Base-by-base conservation (phyloP, 2,113 vertebrate species). In the Mormoops blainvillei region DNA sequence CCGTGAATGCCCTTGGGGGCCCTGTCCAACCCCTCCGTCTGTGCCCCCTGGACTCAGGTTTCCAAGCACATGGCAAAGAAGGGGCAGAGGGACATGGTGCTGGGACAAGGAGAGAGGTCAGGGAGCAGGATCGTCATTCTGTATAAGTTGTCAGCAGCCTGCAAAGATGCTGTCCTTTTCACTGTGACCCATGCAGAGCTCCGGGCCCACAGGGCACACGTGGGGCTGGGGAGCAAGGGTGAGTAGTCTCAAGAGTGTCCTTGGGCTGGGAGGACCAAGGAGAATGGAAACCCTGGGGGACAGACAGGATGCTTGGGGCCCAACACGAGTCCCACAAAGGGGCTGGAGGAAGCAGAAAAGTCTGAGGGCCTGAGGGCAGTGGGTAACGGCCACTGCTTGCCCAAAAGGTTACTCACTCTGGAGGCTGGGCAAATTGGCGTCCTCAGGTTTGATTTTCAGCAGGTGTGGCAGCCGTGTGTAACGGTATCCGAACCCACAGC, bases 401-500 rank as follows among this genome's bases (percentile, higher is more conserved):
- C 18, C 28, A 24, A 24, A 73, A 36, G 13, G 77, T 26, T 58
- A 99, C 99, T 98, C 97, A 99, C 99, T 99, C 98, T 99, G 99
- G 85, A 99, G 98, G 92, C 99, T 99, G 95, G 99, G 99, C 41
- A 99, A 98, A 98, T 99, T 99, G 97, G 99, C 99, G 16, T 99
- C 99, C 96, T 99, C 99, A 0, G 99, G 99, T 96, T 99, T 99
- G 98, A 99, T 99, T 96, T 99, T 99, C 98, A 99, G 99, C 86
- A 99, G 98, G 96, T 99, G 99, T 90, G 99, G 99, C 91, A 99
- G 99, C 24, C 99, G 99, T 14, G 99, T 99, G 97, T 99, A 99
- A 92, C 99, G 99, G 98, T 99, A 99, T 41, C 99, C 99, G 5
- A 99, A 99, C 22, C 99, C 99, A 98, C 99, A 99, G 65, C 99